Evolutionary conservation across 53 echinoderm and acorn worm species (phyloP), one percentile per base, ranked within the genome.

Genomic region (Holothuria leucospilota): DNA sequence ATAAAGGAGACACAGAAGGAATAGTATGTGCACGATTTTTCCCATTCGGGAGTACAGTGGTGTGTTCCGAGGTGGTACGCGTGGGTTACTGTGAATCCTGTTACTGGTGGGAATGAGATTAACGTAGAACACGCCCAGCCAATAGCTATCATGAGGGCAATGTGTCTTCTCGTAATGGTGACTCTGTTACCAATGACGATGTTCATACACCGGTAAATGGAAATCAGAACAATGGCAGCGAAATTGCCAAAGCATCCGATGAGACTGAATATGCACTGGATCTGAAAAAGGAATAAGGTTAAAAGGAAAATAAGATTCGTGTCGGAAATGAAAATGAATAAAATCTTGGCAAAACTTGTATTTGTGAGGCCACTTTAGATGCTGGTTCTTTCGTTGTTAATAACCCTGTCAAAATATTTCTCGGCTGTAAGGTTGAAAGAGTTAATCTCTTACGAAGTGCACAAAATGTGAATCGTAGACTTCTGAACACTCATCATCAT

Each of bases 21-120:
- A 59, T 79, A 79, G 59, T 49, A 79, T 2, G 58, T 30, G 28
- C 79, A 79, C 13, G 56, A 56, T n/a, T 79, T 60, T 15, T 28
- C 79, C 79, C 79, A 79, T 24, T 60, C 26, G 8, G 79, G 79
- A 20, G 79, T 59, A 16, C 79, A 79, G 79, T 79, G 79, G 20
- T 79, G 79, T 0, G 79, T 79, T 24, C 79, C 79, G 26, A 30
- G 79, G 16, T 52, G 51, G 79, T 79, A 79, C 13, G 29, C 60
- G 58, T n/a, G 56, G 13, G 58, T 20, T 58, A 60, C 27, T 27
- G 60, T 20, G 11, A 20, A 23, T 7, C 28, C 59, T 20, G 53
- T 79, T 8, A 59, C 49, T 25, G 79, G 59, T 26, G 79, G 79
- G 29, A 79, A 53, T 4, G 58, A 34, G 14, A 79, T 58, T 12